Conservation (phyloP, 2,113 vertebrate species). For the Burhinus bistriatus region DNA sequence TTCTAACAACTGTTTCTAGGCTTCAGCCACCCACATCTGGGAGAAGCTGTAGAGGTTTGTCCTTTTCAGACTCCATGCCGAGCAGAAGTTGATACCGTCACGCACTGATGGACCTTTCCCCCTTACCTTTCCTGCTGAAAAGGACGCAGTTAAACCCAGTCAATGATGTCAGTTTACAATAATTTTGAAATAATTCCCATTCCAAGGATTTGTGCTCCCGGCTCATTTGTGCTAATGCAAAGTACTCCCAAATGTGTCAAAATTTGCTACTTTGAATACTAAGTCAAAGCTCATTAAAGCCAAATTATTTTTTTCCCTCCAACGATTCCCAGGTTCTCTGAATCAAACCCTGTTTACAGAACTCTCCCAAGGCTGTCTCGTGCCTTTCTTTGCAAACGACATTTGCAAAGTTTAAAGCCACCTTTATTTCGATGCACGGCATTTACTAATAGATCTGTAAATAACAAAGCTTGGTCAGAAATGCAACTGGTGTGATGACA, state of each 20-base stretch:
- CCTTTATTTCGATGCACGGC: background rate
- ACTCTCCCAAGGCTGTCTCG: background rate
- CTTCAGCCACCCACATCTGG: background rate
- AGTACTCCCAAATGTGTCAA: background rate
- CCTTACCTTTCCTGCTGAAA: background rate
- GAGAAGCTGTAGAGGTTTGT: background rate
- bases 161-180: background rate
- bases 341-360: background rate
- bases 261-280: background rate
- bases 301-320: background rate
- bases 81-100: background rate
- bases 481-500: background rate
- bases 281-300: conserved; percentile 2
- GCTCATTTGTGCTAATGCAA: background rate
- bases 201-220: background rate
- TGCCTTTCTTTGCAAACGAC: background rate
- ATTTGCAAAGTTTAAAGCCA: background rate
- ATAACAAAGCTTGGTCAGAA: background rate
- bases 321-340: background rate
- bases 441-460: background rate
- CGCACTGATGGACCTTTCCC: background rate
- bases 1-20: background rate
- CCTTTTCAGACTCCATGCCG: background rate
- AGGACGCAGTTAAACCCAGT: background rate
- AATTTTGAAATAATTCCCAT: background rate